Evolutionary conservation across 2,797 vertebrate genomes (phyloP), one percentile per base, ranked within the genome.

Genomic region (Hyperoplus immaculatus): DNA sequence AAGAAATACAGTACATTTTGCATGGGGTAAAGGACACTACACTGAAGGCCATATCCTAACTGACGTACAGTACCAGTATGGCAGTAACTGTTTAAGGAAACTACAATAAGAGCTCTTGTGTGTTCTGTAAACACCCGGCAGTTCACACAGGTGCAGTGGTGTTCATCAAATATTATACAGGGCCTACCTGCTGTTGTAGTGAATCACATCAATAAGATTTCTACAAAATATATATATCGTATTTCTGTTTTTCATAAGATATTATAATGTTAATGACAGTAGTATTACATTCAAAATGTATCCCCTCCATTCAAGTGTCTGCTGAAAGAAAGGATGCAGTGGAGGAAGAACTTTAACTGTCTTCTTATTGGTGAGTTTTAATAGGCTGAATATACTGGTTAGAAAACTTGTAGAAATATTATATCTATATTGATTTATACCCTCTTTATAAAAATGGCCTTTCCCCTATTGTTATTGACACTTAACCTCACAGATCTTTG

Each of bases 41-140:
- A 58, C 45, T 56, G 53, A 49, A 14, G 21, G 14, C 12, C 6
- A 50, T 8, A 54, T 46, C 50, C 46, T 38, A 38, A 6, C 43
- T 68, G 49, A 38, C 39, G 61, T 8, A 45, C 29, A 65, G 51
- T 39, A 76, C 47, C 69, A 64, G 55, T 47, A 70, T 73, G 66
- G 4, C 63, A 59, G 50, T 53, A 16, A 62, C 16, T 69, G 69
- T 77, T 78, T 67, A 5, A 39, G 16, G 51, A 21, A 5, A 61
- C 21, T 29, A 75, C 69, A 59, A 36, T 16, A 16, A 5, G 6
- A 77, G 46, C 21, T 57, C 10, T 13, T 77, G 59, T 85, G 84
- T 84, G 62, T 65, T 39, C 42, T 79, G 64, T 66, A 53, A 86
- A 83, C 80, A 83, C n/a, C 41, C 60, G 41, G 10, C 50, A 54